Conservation (phyloP, 2,113 vertebrate genomes). For the Bagarius yarrelli region DNA sequence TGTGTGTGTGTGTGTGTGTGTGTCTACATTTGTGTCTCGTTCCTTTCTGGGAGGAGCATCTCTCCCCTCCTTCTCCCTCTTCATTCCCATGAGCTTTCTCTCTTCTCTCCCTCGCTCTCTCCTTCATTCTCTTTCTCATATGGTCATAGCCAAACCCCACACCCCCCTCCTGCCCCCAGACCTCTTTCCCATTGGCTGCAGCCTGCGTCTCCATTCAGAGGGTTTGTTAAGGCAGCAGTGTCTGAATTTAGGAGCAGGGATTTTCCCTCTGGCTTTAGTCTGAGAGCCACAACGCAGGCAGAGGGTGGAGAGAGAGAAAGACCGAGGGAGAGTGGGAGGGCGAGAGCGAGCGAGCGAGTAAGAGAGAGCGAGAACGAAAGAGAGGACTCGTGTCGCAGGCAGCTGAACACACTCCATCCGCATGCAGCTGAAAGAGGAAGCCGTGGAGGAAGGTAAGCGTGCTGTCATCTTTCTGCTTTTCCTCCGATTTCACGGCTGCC, state of each 20-base stretch:
- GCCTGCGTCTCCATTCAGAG: slow-evolving; percentile 52
- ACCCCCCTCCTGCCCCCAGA: slow-evolving; percentile 28
- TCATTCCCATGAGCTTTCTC: slow-evolving; percentile 31
- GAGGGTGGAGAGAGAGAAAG: slow-evolving; percentile 24
- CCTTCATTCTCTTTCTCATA: slow-evolving; percentile 34
- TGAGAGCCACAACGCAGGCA: slow-evolving; percentile 44
- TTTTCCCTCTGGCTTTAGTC: slow-evolving; percentile 56
- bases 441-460: slow-evolving; percentile 49
- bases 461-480: slow-evolving; percentile 16
- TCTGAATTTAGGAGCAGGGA: slow-evolving; percentile 54
- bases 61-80: not conserved
- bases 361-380: slow-evolving; percentile 23
- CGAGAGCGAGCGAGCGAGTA: not conserved
- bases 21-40: slow-evolving; percentile 34
- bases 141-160: slow-evolving; percentile 28
- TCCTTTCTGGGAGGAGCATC: slow-evolving; percentile 38
- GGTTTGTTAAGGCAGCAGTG: slow-evolving; percentile 45
- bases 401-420: slow-evolving; percentile 44
- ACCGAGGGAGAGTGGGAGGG: slow-evolving; percentile 18
- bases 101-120: slow-evolving; percentile 16
- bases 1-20: slow-evolving; percentile 30
- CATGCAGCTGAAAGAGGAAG: slow-evolving; percentile 57
- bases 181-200: slow-evolving; percentile 47
- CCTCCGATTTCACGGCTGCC: slow-evolving; percentile 1
- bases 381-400: slow-evolving; percentile 45